Base-by-base conservation (phyloP, 2,113 vertebrate genomes). In the Aptenodytes forsteri region DNA sequence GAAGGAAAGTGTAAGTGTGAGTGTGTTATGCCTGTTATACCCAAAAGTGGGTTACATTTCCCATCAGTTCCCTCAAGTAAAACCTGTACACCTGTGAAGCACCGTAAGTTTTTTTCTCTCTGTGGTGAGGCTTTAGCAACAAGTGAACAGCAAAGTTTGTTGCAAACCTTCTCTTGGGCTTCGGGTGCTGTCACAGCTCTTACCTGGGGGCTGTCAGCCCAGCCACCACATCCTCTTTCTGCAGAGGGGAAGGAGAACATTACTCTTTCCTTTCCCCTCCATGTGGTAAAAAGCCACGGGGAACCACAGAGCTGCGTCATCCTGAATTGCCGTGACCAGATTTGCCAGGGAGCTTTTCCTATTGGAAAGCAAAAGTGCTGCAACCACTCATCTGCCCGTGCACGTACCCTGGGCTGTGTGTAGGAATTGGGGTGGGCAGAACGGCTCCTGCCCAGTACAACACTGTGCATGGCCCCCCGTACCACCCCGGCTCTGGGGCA, bases 381-480 rank as follows among this genome's bases (percentile, higher is more conserved):
- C 1, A 1, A 26, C 36, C 5, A 8, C 58, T 52, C 1, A 0
- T 40, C 49, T 61, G 58, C 15, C 42, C 3, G 1, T 19, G 36
- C 30, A 11, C 0, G 0, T 29, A 34, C 6, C 7, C 62, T 1
- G 2, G 54, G 23, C 58, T 76, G 10, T 19, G 64, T 13, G 46
- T 36, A 25, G 54, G 38, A 18, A 50, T 8, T 16, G 10, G 38
- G 32, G n/a, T 38, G 20, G 17, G 46, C 77, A 84, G 50, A 58
- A 19, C 1, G 12, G 49, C 10, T 73, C 23, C 82, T 58, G 42
- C 25, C 12, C 46, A 32, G 23, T 30, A 34, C 36, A 38, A 8
- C 0, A 0, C 25, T 19, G 2, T 26, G 21, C 0, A 0, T 19
- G 50, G 12, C 3, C 19, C 34, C 8, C 17, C 16, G 0, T 38